Evolutionary conservation across 2,888 invertebrate species (phyloP), one percentile per base, ranked within the genome.

Genomic region (Tenthredo scrophulariae): DNA sequence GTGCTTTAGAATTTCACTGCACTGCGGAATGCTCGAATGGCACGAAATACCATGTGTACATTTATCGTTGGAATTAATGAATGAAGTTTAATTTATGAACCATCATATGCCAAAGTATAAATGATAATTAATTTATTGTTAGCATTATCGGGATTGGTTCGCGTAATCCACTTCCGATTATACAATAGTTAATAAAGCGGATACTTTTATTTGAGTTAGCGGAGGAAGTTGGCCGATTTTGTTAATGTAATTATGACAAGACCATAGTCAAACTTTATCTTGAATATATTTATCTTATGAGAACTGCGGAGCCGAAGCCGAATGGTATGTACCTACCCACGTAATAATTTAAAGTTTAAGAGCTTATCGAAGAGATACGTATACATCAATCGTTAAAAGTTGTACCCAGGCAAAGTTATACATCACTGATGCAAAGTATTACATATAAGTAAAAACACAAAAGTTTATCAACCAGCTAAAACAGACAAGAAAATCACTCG

Each of bases 181-280:
- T 40, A 22, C 62, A 22, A 13, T 26, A 40, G 10, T 22, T 37
- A 26, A 62, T 62, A 58, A 40, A n/a, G 15, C 26, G 62, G 62
- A 58, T 80, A 62, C 80, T 80, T 62, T 37, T 80, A 62, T 80
- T 58, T 80, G 40, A 80, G 22, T 80, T 80, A 1, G 40, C 26
- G n/a, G 6, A 37, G 80, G 62, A 80, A 80, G 40, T 40, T 26
- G 13, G 58, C 26, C 0, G 77, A 40, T 80, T 40, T n/a, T 13
- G 40, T 37, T 58, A 80, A 80, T 40, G 40, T 62, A 62, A 62
- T 80, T 80, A 62, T 80, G 22, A 22, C 80, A 62, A 58, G 13
- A 80, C 80, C 79, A 40, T 37, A 62, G 18, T 62, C n/a, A n/a
- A 62, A 40, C 50, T 80, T 80, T 40, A 62, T n/a, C n/a, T n/a